Percentiles rank a stretch among this genome's conserved stretches.
Conservation (phyloP, 2,113 vertebrate species). For the Siphamia tubifer region DNA sequence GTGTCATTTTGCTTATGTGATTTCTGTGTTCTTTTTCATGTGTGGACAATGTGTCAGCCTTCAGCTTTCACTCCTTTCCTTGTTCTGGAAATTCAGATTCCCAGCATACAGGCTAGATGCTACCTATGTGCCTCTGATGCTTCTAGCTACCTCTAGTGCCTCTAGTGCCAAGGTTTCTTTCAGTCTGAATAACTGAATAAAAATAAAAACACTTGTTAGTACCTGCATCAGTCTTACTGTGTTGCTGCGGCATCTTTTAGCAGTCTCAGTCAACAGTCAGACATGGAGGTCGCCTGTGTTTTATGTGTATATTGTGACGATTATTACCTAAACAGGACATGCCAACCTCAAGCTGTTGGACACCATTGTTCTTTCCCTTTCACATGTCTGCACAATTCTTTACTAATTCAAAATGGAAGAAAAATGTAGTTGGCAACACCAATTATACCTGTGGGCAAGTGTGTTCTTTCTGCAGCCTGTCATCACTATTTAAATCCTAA, state of each 20-base stretch:
- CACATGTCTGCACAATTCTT: constrained; percentile 44
- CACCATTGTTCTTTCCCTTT: constrained; percentile 48
- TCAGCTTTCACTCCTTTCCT: constrained; percentile 17
- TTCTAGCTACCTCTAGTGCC: too few relatives aligned
- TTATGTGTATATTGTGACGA: constrained; percentile 68
- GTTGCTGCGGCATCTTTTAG: too few relatives aligned
- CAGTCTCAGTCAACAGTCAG: not conserved
- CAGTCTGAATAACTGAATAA: not conserved
- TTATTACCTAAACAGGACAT: constrained; percentile 73
- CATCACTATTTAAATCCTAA: not conserved
- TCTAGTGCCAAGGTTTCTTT: not conserved
- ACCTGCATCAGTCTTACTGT: not conserved
- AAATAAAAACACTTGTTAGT: not conserved
- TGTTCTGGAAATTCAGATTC: not conserved
- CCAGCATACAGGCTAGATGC: too few relatives aligned
- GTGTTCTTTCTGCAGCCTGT: not conserved
- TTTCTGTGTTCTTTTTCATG: constrained; percentile 34
- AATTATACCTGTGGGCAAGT: not conserved
- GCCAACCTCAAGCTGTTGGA: constrained; percentile 49
- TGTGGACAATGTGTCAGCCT: constrained; percentile 27
- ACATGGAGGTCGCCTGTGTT: constrained; percentile 18
- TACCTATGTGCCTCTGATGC: too few relatives aligned
- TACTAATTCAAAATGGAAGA: constrained; percentile 29
- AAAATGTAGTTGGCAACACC: not conserved
- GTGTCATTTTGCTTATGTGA: constrained; percentile 52